These are phyloP conservation scores for Notechis scutatus DNA, from an alignment of 2,113 vertebrate genomes.

Conservation along the genomic window DNA sequence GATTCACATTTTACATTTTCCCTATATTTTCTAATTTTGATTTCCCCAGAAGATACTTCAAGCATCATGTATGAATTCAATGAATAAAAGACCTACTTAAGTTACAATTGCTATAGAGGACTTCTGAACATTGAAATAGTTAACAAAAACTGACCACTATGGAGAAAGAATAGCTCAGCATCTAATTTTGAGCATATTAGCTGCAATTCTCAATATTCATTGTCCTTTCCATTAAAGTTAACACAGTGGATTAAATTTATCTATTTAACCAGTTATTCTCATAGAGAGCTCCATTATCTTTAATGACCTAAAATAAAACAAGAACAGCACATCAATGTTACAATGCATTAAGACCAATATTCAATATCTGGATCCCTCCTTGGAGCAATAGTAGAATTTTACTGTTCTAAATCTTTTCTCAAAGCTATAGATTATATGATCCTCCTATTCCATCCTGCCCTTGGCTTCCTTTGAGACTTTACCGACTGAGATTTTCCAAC, in stretches of 20 bases:
- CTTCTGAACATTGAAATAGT: neutral
- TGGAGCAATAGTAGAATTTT: neutral
- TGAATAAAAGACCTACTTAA: neutral
- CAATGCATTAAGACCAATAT: neutral
- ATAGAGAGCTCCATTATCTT: neutral
- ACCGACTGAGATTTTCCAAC: neutral
- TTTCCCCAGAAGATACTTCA: neutral
- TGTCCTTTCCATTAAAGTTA: neutral
- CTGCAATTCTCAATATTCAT: neutral
- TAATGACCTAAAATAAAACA: neutral
- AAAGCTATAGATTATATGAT: neutral
- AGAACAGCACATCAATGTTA: neutral
- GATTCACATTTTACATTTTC: conserved; percentile 38
- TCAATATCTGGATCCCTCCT: neutral
- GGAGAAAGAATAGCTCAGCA: neutral
- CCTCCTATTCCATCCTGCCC: neutral
- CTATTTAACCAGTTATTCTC: neutral
- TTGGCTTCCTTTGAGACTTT: neutral
- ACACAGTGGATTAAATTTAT: neutral
- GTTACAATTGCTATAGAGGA: neutral
- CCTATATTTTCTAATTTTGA: conserved; percentile 1
- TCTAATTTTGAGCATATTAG: neutral
- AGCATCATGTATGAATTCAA: neutral
- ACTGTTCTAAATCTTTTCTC: neutral
- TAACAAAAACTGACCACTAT: neutral